Conservation (phyloP, 2,113 vertebrate genomes). For the Boulengeromyrus knoepffleri region DNA sequence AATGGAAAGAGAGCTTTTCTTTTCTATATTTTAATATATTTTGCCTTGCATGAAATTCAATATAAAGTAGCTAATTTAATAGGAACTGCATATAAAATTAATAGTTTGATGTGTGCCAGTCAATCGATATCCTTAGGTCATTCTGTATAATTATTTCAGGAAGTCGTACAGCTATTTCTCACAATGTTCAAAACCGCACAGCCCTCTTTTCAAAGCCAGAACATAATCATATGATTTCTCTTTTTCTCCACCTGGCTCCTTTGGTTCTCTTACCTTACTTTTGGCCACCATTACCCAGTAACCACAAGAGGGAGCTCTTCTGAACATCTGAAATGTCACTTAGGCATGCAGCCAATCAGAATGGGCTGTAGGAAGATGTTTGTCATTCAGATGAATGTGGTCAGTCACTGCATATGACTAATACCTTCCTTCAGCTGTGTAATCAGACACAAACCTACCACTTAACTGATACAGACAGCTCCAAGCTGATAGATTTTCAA, state of each 20-base stretch:
- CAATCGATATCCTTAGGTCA: not conserved
- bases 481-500: not conserved
- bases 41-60: not conserved
- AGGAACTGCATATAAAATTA: not conserved
- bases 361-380: not conserved
- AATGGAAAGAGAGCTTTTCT: not conserved
- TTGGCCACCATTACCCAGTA: not conserved
- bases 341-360: not conserved
- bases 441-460: not conserved
- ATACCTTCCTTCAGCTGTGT: not conserved
- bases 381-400: not conserved
- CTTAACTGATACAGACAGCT: not conserved
- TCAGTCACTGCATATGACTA: not conserved
- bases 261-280: not conserved
- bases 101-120: not conserved
- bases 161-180: not conserved
- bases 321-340: not conserved
- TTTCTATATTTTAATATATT: not conserved
- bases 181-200: not conserved
- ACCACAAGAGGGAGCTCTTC: not conserved
- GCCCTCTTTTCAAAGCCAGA: not conserved
- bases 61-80: not conserved
- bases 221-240: not conserved
- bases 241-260: not conserved
- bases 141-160: not conserved